Base-by-base conservation (phyloP, 2,113 vertebrate genomes). In the Bucco capensis region DNA sequence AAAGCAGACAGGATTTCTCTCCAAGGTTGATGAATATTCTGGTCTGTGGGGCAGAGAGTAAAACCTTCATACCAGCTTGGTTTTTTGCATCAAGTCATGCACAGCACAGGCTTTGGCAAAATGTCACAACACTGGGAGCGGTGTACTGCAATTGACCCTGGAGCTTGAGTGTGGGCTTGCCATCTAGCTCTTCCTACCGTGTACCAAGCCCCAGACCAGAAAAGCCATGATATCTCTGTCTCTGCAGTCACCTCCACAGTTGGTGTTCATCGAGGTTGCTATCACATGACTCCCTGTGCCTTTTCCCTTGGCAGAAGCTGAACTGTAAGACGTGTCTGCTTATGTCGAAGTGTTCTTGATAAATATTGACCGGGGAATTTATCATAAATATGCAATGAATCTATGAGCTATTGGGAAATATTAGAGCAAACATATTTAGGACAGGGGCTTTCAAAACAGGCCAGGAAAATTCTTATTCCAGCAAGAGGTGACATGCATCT, bases 381-480 rank as follows among this genome's bases (percentile, higher is more conserved):
- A 88, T 73, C 93, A 92, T 95, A 96, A 96, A 97, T 95, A 92
- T 86, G 73, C 90, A 78, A 66, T 58, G 84, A 96, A 80, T 87
- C 79, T 81, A 35, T 19, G 73, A 95, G 82, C 92, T 92, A 84
- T 88, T 79, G 70, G 83, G 89, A 97, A 94, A 96, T 49, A 71
- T 94, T 91, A 92, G 92, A 85, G 90, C 92, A 92, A 97, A 88
- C 47, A 62, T 88, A 90, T 92, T 96, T 89, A 95, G 94, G 96
- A 95, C 76, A 86, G 93, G 94, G 92, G 91, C 89, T 97, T 97
- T 97, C 92, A 96, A 96, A 95, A 79, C 64, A 93, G 95, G 90
- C 91, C 94, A 94, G 88, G 83, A 94, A 93, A 87, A 94, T 85
- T 92, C 96, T 94, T 91, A 88, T 95, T 97, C 91, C 96, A 97